Evolutionary conservation across 1,140 invertebrate genomes (phyloP).

Genomic region (Phortica variegata): DNA sequence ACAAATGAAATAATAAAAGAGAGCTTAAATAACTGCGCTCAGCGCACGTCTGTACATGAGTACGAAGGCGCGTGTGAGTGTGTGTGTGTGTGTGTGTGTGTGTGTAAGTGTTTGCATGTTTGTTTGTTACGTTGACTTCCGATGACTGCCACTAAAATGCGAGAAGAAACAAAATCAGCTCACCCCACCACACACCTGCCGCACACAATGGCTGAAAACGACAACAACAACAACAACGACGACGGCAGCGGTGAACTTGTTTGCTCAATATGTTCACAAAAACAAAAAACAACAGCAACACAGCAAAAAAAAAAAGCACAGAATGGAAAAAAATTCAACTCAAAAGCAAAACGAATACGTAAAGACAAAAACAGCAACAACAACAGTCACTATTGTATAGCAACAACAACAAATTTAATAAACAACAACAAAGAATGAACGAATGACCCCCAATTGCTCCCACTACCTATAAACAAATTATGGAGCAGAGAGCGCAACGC

Average conservation of each 20-base stretch:
- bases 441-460: conserved; percentile 47
- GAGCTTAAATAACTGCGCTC: conserved; percentile 54
- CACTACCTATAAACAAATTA: conserved; percentile 23
- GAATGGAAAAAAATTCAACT: no score
- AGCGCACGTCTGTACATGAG: conserved; percentile 14
- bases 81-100: conserved; percentile 7
- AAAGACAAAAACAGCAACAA: conserved; percentile 16
- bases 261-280: conserved; percentile 48
- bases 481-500: conserved; percentile 31
- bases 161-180: conserved; percentile 3
- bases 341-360: no score
- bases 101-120: conserved; percentile 42
- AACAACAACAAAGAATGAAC: conserved; percentile 5
- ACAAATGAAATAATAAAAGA: conserved; percentile 53
- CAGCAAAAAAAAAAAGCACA: neutral
- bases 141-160: conserved; percentile 34
- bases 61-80: conserved; percentile 3
- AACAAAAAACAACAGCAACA: conserved; percentile 14
- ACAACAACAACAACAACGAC: conserved; percentile 14
- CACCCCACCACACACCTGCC: conserved; percentile 5
- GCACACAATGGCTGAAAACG: conserved; percentile 10
- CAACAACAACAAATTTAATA: no score
- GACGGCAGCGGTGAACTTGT: conserved; percentile 53
- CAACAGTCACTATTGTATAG: conserved; percentile 27
- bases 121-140: conserved; percentile 55